Evolutionary conservation across 2,797 vertebrate genomes (phyloP).

Genomic region (Phoeniculus purpureus): DNA sequence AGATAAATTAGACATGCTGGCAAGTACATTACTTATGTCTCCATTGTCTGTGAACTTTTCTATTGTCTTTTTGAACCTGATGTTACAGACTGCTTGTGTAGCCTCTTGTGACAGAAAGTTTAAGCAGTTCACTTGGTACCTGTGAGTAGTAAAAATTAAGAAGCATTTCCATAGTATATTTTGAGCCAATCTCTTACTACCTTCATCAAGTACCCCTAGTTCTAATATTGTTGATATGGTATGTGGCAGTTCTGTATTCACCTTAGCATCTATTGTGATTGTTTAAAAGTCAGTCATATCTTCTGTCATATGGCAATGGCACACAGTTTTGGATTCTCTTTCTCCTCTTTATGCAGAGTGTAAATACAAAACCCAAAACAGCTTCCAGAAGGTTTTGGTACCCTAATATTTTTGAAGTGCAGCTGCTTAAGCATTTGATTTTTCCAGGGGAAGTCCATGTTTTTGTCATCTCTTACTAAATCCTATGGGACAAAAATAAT

Average conservation of each 20-base stretch:
- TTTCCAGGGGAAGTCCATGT: conserved; percentile 66
- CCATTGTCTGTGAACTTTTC: background rate
- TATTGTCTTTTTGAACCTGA: background rate
- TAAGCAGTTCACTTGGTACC: background rate
- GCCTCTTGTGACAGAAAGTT: background rate
- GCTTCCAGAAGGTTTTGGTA: conserved; percentile 11
- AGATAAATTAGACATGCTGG: background rate
- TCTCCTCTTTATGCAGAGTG: background rate
- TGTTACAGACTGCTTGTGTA: background rate
- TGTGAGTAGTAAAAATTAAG: background rate
- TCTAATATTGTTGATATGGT: background rate
- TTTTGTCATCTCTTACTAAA: conserved; percentile 61
- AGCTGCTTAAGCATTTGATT: conserved; percentile 51
- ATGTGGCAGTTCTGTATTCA: background rate
- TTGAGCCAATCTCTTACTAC: background rate
- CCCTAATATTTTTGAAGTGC: conserved; percentile 36
- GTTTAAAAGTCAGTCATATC: background rate
- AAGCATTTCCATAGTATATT: background rate
- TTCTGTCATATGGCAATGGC: background rate
- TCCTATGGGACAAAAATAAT: conserved; percentile 68
- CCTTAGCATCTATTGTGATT: background rate
- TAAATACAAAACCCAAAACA: background rate
- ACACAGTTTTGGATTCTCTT: background rate
- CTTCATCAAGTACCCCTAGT: background rate
- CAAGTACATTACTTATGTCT: background rate